A percentile compares a stretch with the other conserved stretches of the same genome.
phyloP scores from a whole-genome alignment of 2,888 invertebrate species.

The Lymantria dispar region DNA sequence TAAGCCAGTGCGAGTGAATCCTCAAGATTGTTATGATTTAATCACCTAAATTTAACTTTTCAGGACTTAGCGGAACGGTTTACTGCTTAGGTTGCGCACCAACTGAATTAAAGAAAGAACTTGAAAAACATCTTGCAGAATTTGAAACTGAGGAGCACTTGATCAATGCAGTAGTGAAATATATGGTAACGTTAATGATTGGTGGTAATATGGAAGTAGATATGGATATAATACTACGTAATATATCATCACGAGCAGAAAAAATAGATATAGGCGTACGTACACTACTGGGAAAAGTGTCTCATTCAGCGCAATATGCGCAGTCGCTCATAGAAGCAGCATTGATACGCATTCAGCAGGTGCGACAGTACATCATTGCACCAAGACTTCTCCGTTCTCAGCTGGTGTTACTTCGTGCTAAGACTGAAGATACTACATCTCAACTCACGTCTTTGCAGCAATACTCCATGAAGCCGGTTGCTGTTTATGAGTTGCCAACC shows the following conservation, averaged over 20 bases:
- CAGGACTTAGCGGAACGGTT: slow-evolving; percentile 52
- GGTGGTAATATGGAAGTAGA: slow-evolving; percentile 23
- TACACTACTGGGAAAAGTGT: slow-evolving; percentile 33
- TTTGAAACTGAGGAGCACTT: slow-evolving; percentile 28
- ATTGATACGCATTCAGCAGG: slow-evolving; percentile 33
- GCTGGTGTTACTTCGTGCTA: slow-evolving; percentile 30
- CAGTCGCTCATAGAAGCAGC: slow-evolving; percentile 39
- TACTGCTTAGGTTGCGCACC: slow-evolving; percentile 54
- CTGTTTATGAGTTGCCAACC: slow-evolving; percentile 30
- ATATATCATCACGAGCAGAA: slow-evolving; percentile 32
- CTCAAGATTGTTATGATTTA: neutral
- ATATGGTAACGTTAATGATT: slow-evolving; percentile 42
- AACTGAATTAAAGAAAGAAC: slow-evolving; percentile 29
- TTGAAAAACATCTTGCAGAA: slow-evolving; percentile 28
- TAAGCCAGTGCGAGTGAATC: no score
- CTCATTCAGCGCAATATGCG: slow-evolving; percentile 44
- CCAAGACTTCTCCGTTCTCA: slow-evolving; percentile 33
- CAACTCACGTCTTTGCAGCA: neutral
- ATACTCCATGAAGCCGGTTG: slow-evolving; percentile 13
- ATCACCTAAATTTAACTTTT: slow-evolving; percentile 7
- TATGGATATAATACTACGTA: slow-evolving; percentile 8
- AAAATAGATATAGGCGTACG: slow-evolving; percentile 40
- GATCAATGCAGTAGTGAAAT: slow-evolving; percentile 36
- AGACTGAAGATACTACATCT: slow-evolving; percentile 3
- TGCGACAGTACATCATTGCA: slow-evolving; percentile 17